phyloP scores from a whole-genome alignment of 2,888 invertebrate species.

The Pterostichus niger region DNA sequence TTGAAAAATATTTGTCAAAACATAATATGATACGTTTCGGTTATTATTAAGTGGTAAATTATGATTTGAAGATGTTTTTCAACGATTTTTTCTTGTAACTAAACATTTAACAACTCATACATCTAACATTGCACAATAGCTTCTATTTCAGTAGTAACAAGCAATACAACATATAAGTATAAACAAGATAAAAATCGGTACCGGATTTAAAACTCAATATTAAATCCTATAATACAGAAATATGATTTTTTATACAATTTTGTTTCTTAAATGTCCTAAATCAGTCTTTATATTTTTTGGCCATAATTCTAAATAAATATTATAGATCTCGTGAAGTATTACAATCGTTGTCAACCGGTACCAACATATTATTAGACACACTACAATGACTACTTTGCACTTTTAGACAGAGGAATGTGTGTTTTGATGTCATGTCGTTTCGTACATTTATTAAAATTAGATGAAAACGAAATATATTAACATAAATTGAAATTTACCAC shows the following conservation, averaged over 20 bases:
- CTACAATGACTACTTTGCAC: constrained; percentile 37
- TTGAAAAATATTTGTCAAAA: background rate
- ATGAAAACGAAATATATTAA: background rate
- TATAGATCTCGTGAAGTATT: constrained; percentile 1
- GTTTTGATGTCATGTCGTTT: constrained; percentile 34
- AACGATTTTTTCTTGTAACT: constrained; percentile 17
- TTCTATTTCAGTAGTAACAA: constrained; percentile 31
- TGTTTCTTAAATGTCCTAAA: constrained; percentile 20
- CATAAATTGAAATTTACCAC: constrained; percentile 13
- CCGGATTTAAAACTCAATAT: constrained; percentile 10
- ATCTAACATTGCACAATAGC: constrained; percentile 33
- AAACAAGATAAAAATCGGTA: constrained; percentile 25
- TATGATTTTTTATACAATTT: constrained; percentile 7
- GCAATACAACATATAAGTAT: constrained; percentile 40
- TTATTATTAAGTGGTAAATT: background rate
- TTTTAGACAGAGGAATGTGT: constrained; percentile 47
- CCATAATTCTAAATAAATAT: constrained; percentile 29
- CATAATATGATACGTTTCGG: background rate
- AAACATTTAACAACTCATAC: constrained; percentile 28
- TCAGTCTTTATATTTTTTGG: constrained; percentile 44
- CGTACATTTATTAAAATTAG: background rate
- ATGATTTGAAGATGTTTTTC: constrained; percentile 16
- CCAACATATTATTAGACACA: constrained; percentile 31
- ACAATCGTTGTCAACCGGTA: constrained; percentile 40
- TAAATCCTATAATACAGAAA: background rate